Percentiles rank a stretch among this genome's conserved stretches.
phyloP scores from a whole-genome alignment of 2,797 vertebrate genomes.

The Gallirallus australis region DNA sequence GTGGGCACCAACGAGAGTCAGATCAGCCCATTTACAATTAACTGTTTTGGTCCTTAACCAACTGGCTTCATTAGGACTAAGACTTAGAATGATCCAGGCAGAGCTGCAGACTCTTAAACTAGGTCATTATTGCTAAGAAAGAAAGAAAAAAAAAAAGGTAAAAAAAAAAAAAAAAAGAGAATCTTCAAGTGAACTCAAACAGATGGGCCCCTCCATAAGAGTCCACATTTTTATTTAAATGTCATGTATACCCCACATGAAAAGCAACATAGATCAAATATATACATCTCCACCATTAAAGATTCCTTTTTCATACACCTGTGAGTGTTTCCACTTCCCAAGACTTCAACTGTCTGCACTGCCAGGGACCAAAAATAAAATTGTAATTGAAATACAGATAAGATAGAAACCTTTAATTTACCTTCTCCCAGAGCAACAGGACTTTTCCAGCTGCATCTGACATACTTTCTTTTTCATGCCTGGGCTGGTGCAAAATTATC shows the following conservation, averaged over 20 bases:
- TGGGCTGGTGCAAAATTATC: constrained; percentile 71
- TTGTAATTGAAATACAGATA: constrained; percentile 82
- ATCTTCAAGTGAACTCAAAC: neutral
- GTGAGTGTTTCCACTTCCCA: constrained; percentile 60
- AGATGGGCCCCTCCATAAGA: neutral
- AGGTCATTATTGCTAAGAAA: neutral
- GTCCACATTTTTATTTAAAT: constrained; percentile 69
- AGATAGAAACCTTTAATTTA: constrained; percentile 81
- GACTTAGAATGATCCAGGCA: neutral
- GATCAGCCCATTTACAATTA: neutral
- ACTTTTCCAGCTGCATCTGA: constrained; percentile 72
- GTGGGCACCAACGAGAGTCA: neutral
- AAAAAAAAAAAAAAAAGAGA: neutral
- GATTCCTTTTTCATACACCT: constrained; percentile 54
- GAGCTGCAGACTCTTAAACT: constrained; percentile 18
- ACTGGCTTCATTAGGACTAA: neutral
- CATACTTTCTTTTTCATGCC: constrained; percentile 65
- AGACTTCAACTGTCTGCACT: constrained; percentile 71
- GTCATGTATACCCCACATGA: constrained; percentile 64
- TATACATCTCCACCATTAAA: constrained; percentile 61
- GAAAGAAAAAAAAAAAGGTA: neutral
- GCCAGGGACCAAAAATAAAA: constrained; percentile 76
- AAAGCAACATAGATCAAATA: constrained; percentile 61
- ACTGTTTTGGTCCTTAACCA: neutral
- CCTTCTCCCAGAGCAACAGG: constrained; percentile 77